phyloP scores from a whole-genome alignment of 2,888 invertebrate genomes.

The Agriopis leucophaearia region DNA sequence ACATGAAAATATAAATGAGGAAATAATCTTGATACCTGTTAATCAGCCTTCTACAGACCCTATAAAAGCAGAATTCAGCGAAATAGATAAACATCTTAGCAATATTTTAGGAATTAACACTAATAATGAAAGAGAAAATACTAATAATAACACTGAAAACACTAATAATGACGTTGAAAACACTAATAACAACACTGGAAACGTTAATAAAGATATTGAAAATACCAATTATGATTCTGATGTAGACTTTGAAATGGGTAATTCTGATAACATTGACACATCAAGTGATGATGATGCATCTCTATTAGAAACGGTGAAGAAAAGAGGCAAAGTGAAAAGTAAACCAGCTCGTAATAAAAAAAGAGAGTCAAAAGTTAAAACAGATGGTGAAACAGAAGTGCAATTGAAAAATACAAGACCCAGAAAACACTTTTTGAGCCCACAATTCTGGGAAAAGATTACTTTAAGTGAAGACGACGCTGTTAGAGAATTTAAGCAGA shows the following conservation, averaged over 20 bases:
- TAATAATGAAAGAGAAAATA: conserved; percentile 7
- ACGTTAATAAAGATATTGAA: not conserved
- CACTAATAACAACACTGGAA: conserved; percentile 2
- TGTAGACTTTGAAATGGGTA: conserved; percentile 11
- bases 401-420: conserved; percentile 45
- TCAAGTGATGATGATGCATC: conserved; percentile 43
- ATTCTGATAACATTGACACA: conserved; percentile 7
- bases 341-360: conserved; percentile 8
- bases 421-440: conserved; percentile 56
- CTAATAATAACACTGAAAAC: conserved; percentile 6
- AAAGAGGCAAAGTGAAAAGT: conserved; percentile 8
- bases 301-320: conserved; percentile 17
- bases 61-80: conserved; percentile 26
- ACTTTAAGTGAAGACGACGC: conserved; percentile 71
- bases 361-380: conserved; percentile 4
- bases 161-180: conserved; percentile 7
- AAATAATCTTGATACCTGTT: not conserved
- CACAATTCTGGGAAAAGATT: conserved; percentile 66
- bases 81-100: conserved; percentile 12
- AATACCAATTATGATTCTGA: conserved; percentile 8
- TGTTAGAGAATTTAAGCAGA: conserved; percentile 61
- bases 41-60: not conserved
- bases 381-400: conserved; percentile 22
- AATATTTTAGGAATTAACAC: conserved; percentile 8
- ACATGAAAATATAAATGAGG: conserved; percentile 22